These are phyloP conservation scores for Rhagonycha lutea DNA, from an alignment of 2,888 invertebrate species.

Conservation along the genomic window DNA sequence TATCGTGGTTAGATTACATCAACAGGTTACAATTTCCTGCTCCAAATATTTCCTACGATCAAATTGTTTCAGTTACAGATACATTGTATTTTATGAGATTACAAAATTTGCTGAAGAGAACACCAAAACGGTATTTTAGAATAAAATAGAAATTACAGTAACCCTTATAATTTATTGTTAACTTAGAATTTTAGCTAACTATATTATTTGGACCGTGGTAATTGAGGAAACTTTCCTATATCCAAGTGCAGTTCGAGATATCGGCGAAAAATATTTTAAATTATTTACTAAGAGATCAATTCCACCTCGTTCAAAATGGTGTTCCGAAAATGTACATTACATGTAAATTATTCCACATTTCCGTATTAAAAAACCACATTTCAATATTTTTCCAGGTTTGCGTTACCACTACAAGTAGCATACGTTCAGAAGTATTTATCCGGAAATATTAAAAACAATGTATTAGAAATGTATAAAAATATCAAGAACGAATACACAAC, in stretches of 20 bases:
- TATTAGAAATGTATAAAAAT: constrained; percentile 44
- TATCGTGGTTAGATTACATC: constrained; percentile 49
- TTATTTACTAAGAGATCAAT: constrained; percentile 4
- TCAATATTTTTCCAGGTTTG: constrained; percentile 17
- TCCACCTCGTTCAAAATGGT: constrained; percentile 29
- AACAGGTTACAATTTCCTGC: constrained; percentile 43
- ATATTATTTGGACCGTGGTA: constrained; percentile 48
- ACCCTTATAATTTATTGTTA: not conserved
- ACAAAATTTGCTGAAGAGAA: constrained; percentile 40
- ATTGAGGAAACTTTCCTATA: constrained; percentile 44
- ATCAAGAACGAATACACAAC: constrained; percentile 48
- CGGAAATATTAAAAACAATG: constrained; percentile 40
- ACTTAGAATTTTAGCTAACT: constrained; percentile 48
- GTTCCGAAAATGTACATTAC: constrained; percentile 23
- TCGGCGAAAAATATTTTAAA: constrained; percentile 37
- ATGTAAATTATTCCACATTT: constrained; percentile 17
- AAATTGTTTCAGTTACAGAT: constrained; percentile 44
- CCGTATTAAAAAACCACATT: not conserved
- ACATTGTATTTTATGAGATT: constrained; percentile 45
- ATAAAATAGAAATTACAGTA: not conserved
- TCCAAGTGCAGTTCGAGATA: constrained; percentile 41
- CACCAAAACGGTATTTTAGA: constrained; percentile 44
- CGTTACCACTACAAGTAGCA: constrained; percentile 36
- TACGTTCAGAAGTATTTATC: constrained; percentile 47
- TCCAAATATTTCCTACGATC: constrained; percentile 43